Base-by-base conservation (phyloP, 2,797 vertebrate species). In the Falco columbarius region DNA sequence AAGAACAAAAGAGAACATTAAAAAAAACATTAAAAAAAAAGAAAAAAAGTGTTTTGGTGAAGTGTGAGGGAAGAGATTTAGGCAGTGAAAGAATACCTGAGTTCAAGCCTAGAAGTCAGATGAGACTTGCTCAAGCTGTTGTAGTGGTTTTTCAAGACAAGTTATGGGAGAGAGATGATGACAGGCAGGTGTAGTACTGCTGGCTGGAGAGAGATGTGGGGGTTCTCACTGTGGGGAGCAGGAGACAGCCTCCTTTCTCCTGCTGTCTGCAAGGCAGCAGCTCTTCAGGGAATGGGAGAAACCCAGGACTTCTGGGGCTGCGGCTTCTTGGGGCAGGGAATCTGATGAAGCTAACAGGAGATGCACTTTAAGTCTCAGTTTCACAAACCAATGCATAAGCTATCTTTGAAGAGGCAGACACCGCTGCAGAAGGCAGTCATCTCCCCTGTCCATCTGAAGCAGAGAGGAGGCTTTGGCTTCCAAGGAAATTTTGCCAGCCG, bases 401-500 rank as follows among this genome's bases (percentile, higher is more conserved):
- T 89, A 1, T 42, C 75, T 85, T 68, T 86, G 51, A 89, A 76
- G 86, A 63, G 52, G 72, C 16, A 9, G 26, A 32, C 26, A 21
- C 23, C 21, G 3, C 3, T 56, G 30, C 36, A 61, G 76, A 61
- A 86, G 44, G n/a, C 42, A 79, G 34, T 34, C 42, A 66, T 58
- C 19, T 85, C 44, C 67, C 6, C 1, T 0, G 4, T 51, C 42
- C 1, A 0, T 29, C 32, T 79, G 38, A 93, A 81, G 17, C 34
- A 17, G 47, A 73, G 20, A 46, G 71, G 22, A 67, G 8, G 21
- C 70, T 88, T 80, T 87, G 80, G 15, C 54, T 68, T 83, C 85
- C 34, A 17, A 58, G 61, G 38, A 61, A 42, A 24, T 93, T 61
- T 71, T 34, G 27, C 27, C 76, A 42, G 44, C 22, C 29, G 4